Evolutionary conservation across 53 echinoderm and acorn worm genomes (phyloP), one percentile per base, ranked within the genome.

Genomic region (Echinarachnius parma): DNA sequence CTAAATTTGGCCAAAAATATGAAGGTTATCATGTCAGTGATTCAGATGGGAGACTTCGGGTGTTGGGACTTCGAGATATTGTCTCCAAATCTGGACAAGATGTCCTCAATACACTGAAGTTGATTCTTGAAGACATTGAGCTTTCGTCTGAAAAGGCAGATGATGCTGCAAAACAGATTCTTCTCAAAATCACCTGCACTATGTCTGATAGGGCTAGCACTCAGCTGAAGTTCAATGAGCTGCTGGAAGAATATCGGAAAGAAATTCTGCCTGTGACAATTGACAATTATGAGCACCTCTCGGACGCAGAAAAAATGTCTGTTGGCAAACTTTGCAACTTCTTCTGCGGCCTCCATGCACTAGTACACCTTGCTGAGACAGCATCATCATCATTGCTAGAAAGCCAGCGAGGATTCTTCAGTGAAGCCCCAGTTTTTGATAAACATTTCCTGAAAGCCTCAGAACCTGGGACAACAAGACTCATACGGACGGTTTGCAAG

Each of bases 271-370:
- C 67, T 8, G 37, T 46, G 21, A 65, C 57, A n/a, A 39, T 81
- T 9, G 62, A 67, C n/a, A 76, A 86, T 35, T 86, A 81, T 23
- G 81, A 66, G 31, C 27, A 20, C 4, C 33, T 84, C 19, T 44
- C 85, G 31, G 75, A 79, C 2, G 70, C 4, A n/a, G 85, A 81
- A 33, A 34, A 60, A 37, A 15, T 47, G 30, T 75, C 81, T 30
- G 9, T 76, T 9, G 76, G 80, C 31, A 86, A 81, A 39, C 42
- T 86, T 7, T 77, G 68, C 29, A 86, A 81, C 35, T 81, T 86
- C 34, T 86, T 81, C 30, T 86, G 86, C 34, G 81, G 86, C 14
- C 60, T 86, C 5, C 86, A 81, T 77, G 77, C 77, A 3, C 44
- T 81, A 0, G 86, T 86, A 5, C 80, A 81, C 46, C n/a, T 86